These are phyloP conservation scores for Polypterus senegalus DNA, from an alignment of 2,113 vertebrate species.

Conservation along the genomic window DNA sequence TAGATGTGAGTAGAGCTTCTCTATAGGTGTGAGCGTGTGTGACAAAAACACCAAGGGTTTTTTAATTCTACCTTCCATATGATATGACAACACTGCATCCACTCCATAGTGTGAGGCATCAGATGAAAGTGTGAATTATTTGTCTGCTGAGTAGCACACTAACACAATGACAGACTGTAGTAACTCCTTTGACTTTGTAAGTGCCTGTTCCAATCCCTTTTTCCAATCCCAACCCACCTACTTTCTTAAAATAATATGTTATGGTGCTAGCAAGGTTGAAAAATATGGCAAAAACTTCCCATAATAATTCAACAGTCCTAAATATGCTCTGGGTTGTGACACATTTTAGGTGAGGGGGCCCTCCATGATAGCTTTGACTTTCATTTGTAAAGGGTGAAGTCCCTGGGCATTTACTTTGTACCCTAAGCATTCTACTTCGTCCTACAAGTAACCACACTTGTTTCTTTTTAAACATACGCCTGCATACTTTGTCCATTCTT, in stretches of 20 bases:
- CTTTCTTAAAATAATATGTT: background rate
- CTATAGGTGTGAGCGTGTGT: background rate
- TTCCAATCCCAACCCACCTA: background rate
- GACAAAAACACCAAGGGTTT: background rate
- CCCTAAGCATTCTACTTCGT: background rate
- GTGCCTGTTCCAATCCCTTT: background rate
- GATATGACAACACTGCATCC: too few species aligned
- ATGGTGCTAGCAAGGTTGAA: background rate
- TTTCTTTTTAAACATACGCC: too few species aligned
- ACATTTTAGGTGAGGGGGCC: background rate
- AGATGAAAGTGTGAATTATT: background rate
- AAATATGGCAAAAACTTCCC: background rate
- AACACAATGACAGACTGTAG: background rate
- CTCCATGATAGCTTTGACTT: constrained; percentile 2
- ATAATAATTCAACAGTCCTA: constrained; percentile 7
- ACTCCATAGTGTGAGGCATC: background rate
- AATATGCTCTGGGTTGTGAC: background rate
- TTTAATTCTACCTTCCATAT: too few species aligned
- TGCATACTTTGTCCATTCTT: too few species aligned
- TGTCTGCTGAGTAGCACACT: background rate
- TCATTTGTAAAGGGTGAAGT: background rate
- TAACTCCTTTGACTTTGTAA: constrained; percentile 4
- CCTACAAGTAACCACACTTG: too few species aligned
- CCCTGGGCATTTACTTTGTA: constrained; percentile 2
- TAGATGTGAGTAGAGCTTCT: background rate